Evolutionary conservation across 2,888 invertebrate species (phyloP), one percentile per base, ranked within the genome.

Genomic region (Orthosia gothica): DNA sequence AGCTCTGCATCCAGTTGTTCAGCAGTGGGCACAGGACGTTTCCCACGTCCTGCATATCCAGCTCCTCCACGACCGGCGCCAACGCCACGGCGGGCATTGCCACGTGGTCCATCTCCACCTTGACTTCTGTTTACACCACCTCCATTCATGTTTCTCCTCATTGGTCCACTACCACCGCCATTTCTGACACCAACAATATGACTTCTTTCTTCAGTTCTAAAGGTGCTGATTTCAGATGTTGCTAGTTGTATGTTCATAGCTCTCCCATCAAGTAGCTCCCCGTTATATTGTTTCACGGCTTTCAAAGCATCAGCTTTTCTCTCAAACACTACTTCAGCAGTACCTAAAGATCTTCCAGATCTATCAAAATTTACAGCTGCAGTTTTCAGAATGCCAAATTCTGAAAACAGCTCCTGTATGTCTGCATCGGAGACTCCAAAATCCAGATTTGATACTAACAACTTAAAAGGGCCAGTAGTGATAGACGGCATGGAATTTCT

Each of bases 401-500:
- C n/a, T n/a, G n/a, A n/a, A n/a, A n/a, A n/a, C n/a, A n/a, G n/a
- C n/a, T n/a, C n/a, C n/a, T n/a, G n/a, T n/a, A 99, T 99, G 94
- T 99, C 99, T 65, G 99, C 98, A 94, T 99, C 99, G 79, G 99
- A 99, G 58, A 99, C 99, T 80, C 99, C 99, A 97, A 99, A 99
- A 95, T 99, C 99, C 92, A 99, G 97, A 97, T 99, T 99, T 70
- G 99, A 99, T 73, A 99, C 99, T 88, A 99, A 97, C 76, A 99
- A 97, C 96, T 99, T 99, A 26, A 98, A 97, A 66, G 98, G 97
- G 78, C 98, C 98, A 82, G 97, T 97, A 69, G 95, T 92, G 55
- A 95, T 90, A 74, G 94, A 93, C 72, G 94, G 93, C 78, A 82
- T 82, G 65, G 94, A 93, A 87, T 95, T 94, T 88, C 97, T 95